Conservation (phyloP, 2,888 invertebrate species). For the Campoplex capitator region DNA sequence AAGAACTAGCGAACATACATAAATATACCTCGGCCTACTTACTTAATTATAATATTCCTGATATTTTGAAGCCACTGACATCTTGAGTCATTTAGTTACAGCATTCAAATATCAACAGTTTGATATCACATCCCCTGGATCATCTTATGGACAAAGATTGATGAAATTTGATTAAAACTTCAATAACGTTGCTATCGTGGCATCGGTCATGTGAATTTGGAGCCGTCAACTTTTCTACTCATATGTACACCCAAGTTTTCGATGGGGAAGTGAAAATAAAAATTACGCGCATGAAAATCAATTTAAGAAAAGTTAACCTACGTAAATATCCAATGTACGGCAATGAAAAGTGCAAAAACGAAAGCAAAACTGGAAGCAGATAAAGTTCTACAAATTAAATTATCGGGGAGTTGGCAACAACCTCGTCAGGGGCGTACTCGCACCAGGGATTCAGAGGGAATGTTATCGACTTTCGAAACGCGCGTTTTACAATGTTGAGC, state of each 20-base stretch:
- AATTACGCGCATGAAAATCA: conserved; percentile 17
- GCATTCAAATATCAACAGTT: neutral
- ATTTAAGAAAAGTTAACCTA: conserved; percentile 8
- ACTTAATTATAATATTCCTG: conserved; percentile 17
- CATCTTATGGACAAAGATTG: neutral
- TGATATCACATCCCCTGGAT: neutral
- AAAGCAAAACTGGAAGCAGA: conserved; percentile 24
- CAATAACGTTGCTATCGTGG: neutral
- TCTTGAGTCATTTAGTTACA: neutral
- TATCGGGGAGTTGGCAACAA: conserved; percentile 43
- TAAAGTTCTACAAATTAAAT: conserved; percentile 39
- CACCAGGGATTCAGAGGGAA: conserved; percentile 15
- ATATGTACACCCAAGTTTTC: neutral
- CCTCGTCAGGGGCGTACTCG: conserved; percentile 5
- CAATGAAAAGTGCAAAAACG: neutral
- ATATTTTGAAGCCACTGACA: neutral
- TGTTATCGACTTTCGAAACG: conserved; percentile 52
- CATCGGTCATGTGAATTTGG: neutral
- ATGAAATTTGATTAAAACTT: neutral
- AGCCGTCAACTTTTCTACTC: neutral
- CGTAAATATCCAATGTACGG: neutral
- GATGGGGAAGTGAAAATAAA: neutral
- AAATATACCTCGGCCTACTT: conserved; percentile 6
- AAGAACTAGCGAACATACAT: conserved; percentile 1
- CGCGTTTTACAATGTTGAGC: conserved; percentile 48